A percentile compares a stretch with the other conserved stretches of the same genome.
Conservation (phyloP, 2,113 vertebrate genomes). For the Sceloporus undulatus region DNA sequence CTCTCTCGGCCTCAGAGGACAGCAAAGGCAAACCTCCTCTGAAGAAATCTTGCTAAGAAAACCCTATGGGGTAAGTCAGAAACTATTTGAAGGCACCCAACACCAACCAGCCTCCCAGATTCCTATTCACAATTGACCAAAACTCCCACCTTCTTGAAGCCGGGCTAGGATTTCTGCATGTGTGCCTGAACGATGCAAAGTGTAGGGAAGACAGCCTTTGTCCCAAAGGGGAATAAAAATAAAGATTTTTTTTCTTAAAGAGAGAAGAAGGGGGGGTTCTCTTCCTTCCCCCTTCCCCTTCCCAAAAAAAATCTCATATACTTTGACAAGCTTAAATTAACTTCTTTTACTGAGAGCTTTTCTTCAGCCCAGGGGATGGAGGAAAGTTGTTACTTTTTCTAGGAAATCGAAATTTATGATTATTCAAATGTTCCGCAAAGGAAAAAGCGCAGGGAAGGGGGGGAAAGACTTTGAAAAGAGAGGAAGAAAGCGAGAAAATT, state of each 20-base stretch:
- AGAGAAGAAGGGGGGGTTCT: no score
- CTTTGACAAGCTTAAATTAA: conserved; percentile 58
- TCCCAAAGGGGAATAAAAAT: background rate
- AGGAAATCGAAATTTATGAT: conserved; percentile 86
- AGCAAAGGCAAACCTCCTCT: no score
- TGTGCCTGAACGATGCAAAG: no score
- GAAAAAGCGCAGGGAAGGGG: background rate
- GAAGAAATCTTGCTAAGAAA: no score
- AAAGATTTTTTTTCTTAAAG: background rate
- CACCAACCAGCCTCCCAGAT: no score
- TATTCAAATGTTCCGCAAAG: conserved; percentile 80
- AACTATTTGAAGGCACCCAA: no score
- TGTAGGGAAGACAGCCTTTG: no score
- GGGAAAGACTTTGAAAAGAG: conserved; percentile 80
- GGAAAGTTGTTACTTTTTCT: conserved; percentile 67
- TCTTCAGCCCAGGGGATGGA: conserved; percentile 58
- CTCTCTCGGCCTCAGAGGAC: no score
- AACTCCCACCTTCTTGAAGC: conserved; percentile 76
- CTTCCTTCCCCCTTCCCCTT: no score
- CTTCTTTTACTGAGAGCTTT: background rate
- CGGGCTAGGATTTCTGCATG: background rate
- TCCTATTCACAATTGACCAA: conserved; percentile 64
- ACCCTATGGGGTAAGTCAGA: no score
- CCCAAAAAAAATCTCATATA: background rate
- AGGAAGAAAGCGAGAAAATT: conserved; percentile 89